Conservation (phyloP, 2,797 vertebrate species). For the Myotis pilosus region DNA sequence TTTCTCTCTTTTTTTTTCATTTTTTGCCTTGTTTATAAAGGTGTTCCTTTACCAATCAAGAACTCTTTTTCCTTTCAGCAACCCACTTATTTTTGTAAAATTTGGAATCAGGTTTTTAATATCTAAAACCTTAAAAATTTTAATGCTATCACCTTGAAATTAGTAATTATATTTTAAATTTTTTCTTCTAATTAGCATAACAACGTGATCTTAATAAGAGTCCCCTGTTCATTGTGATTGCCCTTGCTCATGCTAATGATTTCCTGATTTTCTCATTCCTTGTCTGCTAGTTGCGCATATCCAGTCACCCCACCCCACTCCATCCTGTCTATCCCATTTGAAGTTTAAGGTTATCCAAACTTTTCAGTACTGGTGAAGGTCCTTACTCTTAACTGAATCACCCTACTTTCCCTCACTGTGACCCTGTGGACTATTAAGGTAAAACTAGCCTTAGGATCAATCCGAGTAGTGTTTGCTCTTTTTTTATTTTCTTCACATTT, state of each 20-base stretch:
- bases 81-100: conserved; percentile 6
- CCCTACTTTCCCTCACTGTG: background rate
- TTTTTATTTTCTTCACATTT: background rate
- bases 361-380: background rate
- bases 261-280: background rate
- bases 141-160: background rate
- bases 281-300: background rate
- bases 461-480: background rate
- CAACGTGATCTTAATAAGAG: background rate
- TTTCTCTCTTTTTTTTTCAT: background rate
- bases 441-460: background rate
- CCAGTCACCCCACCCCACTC: background rate
- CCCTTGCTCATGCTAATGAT: background rate
- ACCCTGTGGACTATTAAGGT: background rate
- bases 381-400: background rate
- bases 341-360: background rate
- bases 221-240: background rate
- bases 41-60: background rate
- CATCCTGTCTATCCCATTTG: background rate
- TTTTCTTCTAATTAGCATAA: background rate
- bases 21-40: background rate
- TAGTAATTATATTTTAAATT: background rate
- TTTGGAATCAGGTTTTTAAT: background rate
- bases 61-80: background rate
- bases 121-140: background rate